These are phyloP conservation scores for Pandemis heparana DNA, from an alignment of 2,888 invertebrate species.

Conservation along the genomic window DNA sequence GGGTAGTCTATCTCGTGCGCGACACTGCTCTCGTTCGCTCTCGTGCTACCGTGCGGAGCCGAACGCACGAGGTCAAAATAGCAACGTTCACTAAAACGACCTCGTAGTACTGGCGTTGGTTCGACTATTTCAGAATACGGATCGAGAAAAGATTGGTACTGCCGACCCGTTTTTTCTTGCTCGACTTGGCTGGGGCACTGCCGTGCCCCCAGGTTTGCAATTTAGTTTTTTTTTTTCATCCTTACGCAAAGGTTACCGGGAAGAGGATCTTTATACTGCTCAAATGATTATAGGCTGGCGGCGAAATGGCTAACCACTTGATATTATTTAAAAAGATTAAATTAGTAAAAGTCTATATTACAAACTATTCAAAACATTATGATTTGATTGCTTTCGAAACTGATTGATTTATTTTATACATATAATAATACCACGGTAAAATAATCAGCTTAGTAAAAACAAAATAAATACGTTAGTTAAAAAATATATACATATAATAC, in stretches of 20 bases:
- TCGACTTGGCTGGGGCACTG: no score
- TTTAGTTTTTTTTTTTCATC: not conserved
- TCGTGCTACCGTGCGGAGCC: no score
- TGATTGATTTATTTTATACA: slow-evolving; percentile 13
- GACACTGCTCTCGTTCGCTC: no score
- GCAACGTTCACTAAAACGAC: no score
- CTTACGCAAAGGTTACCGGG: not conserved
- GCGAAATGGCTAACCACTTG: slow-evolving; percentile 47
- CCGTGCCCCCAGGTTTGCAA: no score
- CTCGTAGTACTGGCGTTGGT: no score
- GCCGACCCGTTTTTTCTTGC: no score
- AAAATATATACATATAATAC: slow-evolving; percentile 26
- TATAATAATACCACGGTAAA: not conserved
- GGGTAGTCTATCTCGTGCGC: no score
- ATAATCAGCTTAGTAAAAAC: not conserved
- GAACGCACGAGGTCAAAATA: no score
- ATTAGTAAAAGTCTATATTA: slow-evolving; percentile 28
- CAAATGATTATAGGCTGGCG: slow-evolving; percentile 43
- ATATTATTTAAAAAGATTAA: slow-evolving; percentile 1
- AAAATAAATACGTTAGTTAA: slow-evolving; percentile 24
- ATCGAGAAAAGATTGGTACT: no score
- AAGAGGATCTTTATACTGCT: not conserved
- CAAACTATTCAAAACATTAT: slow-evolving; percentile 15
- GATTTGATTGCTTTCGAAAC: slow-evolving; percentile 13
- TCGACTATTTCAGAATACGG: no score